Conservation (phyloP, 2,888 invertebrate genomes). For the Strigamia maritima region DNA sequence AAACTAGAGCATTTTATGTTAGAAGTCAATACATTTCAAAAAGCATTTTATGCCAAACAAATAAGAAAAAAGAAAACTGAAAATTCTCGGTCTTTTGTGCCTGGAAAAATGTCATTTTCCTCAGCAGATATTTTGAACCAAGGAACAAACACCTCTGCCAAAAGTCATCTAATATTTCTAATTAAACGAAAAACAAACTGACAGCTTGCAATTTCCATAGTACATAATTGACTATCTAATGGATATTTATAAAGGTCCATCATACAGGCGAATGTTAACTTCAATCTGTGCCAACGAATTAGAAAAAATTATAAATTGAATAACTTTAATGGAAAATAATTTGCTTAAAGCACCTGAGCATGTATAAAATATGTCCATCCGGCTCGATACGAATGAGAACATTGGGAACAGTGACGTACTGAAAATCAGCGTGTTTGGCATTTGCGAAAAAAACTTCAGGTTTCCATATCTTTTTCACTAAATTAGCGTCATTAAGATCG, state of each 20-base stretch:
- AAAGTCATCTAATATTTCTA: not conserved
- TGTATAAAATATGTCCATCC: constrained; percentile 55
- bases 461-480: constrained; percentile 48
- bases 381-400: constrained; percentile 56
- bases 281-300: constrained; percentile 52
- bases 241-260: constrained; percentile 60
- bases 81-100: no score
- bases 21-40: no score
- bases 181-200: constrained; percentile 49
- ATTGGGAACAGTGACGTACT: constrained; percentile 57
- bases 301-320: constrained; percentile 42
- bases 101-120: no score
- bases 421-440: constrained; percentile 56
- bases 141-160: not conserved
- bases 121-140: not conserved
- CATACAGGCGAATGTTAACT: constrained; percentile 60
- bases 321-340: not conserved
- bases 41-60: no score
- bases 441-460: constrained; percentile 54
- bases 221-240: constrained; percentile 57
- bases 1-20: no score
- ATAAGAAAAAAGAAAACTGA: no score
- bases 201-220: constrained; percentile 59
- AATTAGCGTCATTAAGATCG: constrained; percentile 53
- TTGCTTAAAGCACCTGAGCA: constrained; percentile 52